Percentiles rank a stretch among this genome's conserved stretches.
Conservation (phyloP, 37 sponge, comb jelly and placozoan species). For the Beroe ovata region DNA sequence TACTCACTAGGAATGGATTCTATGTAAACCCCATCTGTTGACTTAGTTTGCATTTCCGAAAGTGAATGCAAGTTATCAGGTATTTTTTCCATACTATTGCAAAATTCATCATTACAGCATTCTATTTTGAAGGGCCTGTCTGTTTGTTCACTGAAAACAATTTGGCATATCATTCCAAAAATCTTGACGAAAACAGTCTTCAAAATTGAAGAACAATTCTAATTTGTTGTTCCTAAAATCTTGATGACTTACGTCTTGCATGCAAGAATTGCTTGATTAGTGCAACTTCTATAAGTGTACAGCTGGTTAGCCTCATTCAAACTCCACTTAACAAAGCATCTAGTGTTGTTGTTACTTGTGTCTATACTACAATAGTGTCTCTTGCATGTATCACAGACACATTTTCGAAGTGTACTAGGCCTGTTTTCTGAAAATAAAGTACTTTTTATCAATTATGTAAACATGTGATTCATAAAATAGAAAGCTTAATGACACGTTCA, state of each 20-base stretch:
- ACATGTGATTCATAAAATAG: too few relatives aligned
- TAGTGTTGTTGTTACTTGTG: conserved; percentile 35
- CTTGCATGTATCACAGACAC: conserved; percentile 33
- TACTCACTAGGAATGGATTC: background rate
- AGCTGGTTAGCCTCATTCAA: conserved; percentile 22
- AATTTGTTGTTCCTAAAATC: too few relatives aligned
- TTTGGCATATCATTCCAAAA: too few relatives aligned
- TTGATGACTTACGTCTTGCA: conserved; percentile 63
- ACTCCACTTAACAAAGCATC: conserved; percentile 41
- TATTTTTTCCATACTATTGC: conserved; percentile 29
- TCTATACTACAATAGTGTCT: conserved; percentile 9
- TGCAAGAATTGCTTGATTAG: conserved; percentile 57
- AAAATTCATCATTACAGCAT: conserved; percentile 27
- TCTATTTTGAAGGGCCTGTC: conserved; percentile 49
- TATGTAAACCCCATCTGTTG: background rate
- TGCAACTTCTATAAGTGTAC: conserved; percentile 49
- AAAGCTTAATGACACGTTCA: too few relatives aligned
- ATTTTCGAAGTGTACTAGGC: background rate
- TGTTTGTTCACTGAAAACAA: conserved; percentile 30
- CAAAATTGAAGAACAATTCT: too few relatives aligned
- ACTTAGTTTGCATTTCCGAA: conserved; percentile 30
- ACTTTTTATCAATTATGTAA: background rate
- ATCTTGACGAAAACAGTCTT: conserved; percentile 10
- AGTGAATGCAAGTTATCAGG: background rate
- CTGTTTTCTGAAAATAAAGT: background rate